Conservation (phyloP, 2,113 vertebrate species). For the Ia io region DNA sequence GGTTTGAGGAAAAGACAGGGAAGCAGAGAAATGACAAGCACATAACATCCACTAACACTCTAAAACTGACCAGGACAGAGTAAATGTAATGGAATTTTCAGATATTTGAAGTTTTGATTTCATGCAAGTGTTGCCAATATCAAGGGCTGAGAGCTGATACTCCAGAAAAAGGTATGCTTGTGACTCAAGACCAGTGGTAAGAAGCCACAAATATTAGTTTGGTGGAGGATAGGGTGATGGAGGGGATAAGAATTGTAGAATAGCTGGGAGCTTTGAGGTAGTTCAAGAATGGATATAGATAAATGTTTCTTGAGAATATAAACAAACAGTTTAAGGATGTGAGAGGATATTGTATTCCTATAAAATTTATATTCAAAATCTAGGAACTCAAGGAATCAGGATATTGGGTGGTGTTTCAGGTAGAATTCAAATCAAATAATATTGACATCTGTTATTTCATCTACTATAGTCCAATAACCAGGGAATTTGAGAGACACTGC, state of each 20-base stretch:
- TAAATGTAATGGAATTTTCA: not conserved
- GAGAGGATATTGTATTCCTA: not conserved
- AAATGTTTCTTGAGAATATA: not conserved
- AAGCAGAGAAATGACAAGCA: not conserved
- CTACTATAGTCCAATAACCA: not conserved
- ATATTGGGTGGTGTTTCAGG: not conserved
- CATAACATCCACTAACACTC: not conserved
- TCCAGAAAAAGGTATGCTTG: not conserved
- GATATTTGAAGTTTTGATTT: not conserved
- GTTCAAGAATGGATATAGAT: not conserved
- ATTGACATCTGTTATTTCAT: not conserved
- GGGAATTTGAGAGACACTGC: not conserved
- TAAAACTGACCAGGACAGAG: not conserved
- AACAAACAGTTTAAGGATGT: not conserved
- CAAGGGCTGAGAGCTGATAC: not conserved
- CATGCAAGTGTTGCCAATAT: not conserved
- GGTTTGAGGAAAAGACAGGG: not conserved
- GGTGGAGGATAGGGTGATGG: not conserved
- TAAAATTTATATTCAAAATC: not conserved
- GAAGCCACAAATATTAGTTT: not conserved
- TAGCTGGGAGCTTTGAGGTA: not conserved
- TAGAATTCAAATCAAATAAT: not conserved
- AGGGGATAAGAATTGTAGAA: not conserved
- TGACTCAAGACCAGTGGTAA: not conserved
- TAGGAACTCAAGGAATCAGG: not conserved